These are phyloP conservation scores for Parapsyche elsis DNA, from an alignment of 1,140 invertebrate genomes.

Conservation along the genomic window DNA sequence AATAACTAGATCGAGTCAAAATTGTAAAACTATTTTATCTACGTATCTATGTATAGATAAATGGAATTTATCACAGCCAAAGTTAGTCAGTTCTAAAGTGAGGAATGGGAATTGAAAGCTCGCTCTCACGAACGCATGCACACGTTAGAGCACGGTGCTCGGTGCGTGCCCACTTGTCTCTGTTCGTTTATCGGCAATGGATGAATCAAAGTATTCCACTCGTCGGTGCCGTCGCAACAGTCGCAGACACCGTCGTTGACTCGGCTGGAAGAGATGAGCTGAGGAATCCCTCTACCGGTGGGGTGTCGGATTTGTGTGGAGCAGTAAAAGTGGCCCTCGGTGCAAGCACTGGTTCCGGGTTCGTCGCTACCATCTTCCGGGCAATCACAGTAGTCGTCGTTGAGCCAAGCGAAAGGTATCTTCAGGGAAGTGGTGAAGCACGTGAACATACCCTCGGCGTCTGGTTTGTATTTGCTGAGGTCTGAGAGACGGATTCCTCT, in stretches of 20 bases:
- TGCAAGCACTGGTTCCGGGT: constrained; percentile 90
- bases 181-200: constrained; percentile 28
- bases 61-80: not conserved
- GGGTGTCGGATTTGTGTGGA: constrained; percentile 66
- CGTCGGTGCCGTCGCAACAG: constrained; percentile 88
- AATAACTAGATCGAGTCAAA: no score
- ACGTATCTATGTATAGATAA: no score
- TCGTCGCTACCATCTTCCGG: constrained; percentile 85
- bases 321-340: constrained; percentile 85
- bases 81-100: not conserved
- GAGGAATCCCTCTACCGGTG: constrained; percentile 59
- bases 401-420: constrained; percentile 88
- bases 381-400: constrained; percentile 97
- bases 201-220: constrained; percentile 64
- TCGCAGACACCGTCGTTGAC: constrained; percentile 97
- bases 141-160: constrained; percentile 46
- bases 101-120: not conserved
- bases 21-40: no score
- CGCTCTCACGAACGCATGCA: constrained; percentile 16
- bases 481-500: constrained; percentile 60
- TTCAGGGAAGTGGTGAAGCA: constrained; percentile 89
- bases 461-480: constrained; percentile 66
- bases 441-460: constrained; percentile 82
- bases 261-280: constrained; percentile 69
- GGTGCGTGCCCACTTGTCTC: constrained; percentile 44